Base-by-base conservation (phyloP, 2,888 invertebrate genomes). In the Dasysyrphus albostriatus region DNA sequence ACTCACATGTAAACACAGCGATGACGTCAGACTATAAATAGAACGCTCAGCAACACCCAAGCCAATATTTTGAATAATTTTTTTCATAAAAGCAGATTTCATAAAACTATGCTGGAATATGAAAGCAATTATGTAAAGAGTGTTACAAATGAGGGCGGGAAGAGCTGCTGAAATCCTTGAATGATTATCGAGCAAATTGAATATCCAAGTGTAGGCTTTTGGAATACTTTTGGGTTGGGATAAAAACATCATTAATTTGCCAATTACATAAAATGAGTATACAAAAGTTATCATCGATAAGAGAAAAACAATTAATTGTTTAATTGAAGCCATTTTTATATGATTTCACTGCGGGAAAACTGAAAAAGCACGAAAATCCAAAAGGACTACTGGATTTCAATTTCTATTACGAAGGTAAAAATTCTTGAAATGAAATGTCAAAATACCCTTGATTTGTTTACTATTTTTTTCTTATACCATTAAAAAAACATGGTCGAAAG, bases 31-130 rank as follows among this genome's bases (percentile, higher is more conserved):
- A 77, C 93, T 91, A 90, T 94, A 94, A 89, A 94, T 91, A 90
- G 93, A 91, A 77, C 94, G 90, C 88, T 93, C 93, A 1, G 92
- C 90, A 49, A 92, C 92, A 70, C 92, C 90, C 34, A 94, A 89
- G 0, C 92, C 90, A 34, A 94, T 88, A 63, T 91, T 93, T 61
- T 91, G 84, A 80, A 94, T 91, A 29, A 93, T 84, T 61, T 91
- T 90, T 90, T 94, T 95, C 1, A 94, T 89, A 39, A 91, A 81
- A 2, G 91, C 91, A 61, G 93, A 93, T 74, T 94, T 94, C 93
- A 95, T 93, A 42, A 94, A 89, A 29, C 95, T 94, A 89, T 95
- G 95, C 90, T 94, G 94, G 5, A 95, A 90, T 79, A 95, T 93
- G 89, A 95, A 95, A 8, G 92, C 88, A 81, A 93, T 93, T 47